Percentiles rank a stretch among this genome's conserved stretches.
These are phyloP conservation scores for Allophyes oxyacanthae DNA, from an alignment of 2,888 invertebrate genomes.

Conservation along the genomic window DNA sequence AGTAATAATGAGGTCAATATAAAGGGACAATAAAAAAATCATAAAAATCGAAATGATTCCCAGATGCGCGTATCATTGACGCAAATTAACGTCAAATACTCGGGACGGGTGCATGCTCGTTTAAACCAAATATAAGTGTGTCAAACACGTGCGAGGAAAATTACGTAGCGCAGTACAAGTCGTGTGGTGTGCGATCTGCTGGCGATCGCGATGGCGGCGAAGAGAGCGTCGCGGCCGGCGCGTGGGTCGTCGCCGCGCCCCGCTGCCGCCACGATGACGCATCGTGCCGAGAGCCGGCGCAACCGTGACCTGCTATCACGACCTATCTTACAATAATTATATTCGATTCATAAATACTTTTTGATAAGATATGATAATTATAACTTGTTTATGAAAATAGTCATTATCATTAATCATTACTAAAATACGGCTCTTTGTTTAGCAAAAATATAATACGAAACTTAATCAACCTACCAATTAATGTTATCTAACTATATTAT, in stretches of 20 bases:
- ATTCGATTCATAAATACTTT: no score
- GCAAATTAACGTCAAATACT: slow-evolving; percentile 22
- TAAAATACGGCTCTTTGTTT: no score
- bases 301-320: slow-evolving; percentile 34
- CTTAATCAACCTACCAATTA: no score
- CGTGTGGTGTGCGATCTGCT: slow-evolving; percentile 33
- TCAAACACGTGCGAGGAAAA: slow-evolving; percentile 63
- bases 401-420: no score
- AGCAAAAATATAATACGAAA: no score
- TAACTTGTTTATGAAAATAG: no score
- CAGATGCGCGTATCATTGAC: slow-evolving; percentile 3
- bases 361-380: no score
- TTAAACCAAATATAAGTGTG: slow-evolving; percentile 48
- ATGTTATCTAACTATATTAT: no score
- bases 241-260: slow-evolving; percentile 77
- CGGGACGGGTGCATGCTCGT: slow-evolving; percentile 6
- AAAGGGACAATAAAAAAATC: slow-evolving; percentile 3
- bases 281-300: slow-evolving; percentile 59
- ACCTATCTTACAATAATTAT: slow-evolving; percentile 19
- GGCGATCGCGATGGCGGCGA: slow-evolving; percentile 29
- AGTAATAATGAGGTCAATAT: background rate
- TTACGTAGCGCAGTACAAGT: slow-evolving; percentile 28
- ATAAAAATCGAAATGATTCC: background rate
- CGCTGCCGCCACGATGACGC: slow-evolving; percentile 80
- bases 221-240: slow-evolving; percentile 50